Percentiles rank a stretch among this genome's conserved stretches.
Conservation (phyloP, 2,113 vertebrate species). For the Menidia beryllina region DNA sequence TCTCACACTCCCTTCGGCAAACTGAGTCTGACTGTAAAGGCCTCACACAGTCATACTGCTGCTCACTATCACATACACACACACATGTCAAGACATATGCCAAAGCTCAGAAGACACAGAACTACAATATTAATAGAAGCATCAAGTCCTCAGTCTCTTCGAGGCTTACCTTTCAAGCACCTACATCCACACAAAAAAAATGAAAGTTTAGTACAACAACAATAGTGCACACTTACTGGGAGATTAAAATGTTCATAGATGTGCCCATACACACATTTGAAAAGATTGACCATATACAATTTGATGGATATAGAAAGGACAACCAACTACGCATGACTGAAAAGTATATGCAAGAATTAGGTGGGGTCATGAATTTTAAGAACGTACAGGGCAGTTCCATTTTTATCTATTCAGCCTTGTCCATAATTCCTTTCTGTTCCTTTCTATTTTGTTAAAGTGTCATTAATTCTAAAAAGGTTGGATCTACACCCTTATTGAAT, state of each 20-base stretch:
- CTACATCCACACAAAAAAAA: slow-evolving; percentile 5
- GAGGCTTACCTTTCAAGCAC: slow-evolving; percentile 29
- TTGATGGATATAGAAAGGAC: slow-evolving; percentile 42
- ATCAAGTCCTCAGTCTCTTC: slow-evolving; percentile 35
- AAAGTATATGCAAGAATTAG: slow-evolving; percentile 9
- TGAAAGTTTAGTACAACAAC: slow-evolving; percentile 2
- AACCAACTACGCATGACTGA: slow-evolving; percentile 37
- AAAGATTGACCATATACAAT: slow-evolving; percentile 45
- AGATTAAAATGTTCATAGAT: slow-evolving; percentile 12
- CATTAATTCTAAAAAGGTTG: no score
- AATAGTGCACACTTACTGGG: slow-evolving; percentile 5
- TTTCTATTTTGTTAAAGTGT: not conserved
- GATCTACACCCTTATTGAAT: no score
- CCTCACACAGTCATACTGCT: slow-evolving; percentile 20
- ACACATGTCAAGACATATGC: slow-evolving; percentile 14
- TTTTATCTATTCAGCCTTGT: no score
- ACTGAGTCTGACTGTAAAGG: slow-evolving; percentile 15
- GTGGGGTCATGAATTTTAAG: not conserved
- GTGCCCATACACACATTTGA: slow-evolving; percentile 16
- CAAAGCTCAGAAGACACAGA: slow-evolving; percentile 54
- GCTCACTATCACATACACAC: not conserved
- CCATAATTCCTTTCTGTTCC: no score
- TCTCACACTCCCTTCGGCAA: slow-evolving; percentile 48
- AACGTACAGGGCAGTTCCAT: not conserved
- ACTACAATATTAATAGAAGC: slow-evolving; percentile 60